These are phyloP conservation scores for Bombus cullumanus DNA, from an alignment of 1,140 invertebrate species.

Conservation along the genomic window DNA sequence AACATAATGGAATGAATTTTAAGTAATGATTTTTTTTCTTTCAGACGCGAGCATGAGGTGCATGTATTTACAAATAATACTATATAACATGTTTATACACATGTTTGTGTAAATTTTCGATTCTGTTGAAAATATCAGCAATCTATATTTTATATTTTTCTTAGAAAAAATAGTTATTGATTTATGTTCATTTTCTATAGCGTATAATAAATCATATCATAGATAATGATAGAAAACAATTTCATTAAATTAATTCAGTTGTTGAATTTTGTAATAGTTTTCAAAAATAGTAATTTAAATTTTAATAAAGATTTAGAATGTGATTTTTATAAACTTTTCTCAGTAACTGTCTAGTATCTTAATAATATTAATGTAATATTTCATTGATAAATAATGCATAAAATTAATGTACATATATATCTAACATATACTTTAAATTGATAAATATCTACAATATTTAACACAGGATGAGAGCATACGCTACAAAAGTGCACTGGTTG, in stretches of 20 bases:
- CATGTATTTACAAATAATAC: constrained; percentile 48
- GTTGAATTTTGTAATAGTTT: constrained; percentile 1
- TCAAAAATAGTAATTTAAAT: not conserved
- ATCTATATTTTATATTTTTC: constrained; percentile 29
- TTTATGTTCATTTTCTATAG: constrained; percentile 15
- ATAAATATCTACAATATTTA: constrained; percentile 67
- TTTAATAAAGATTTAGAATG: not conserved
- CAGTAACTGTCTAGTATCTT: not conserved
- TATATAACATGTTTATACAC: constrained; percentile 41
- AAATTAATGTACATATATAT: constrained; percentile 44
- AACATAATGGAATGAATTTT: constrained; percentile 46
- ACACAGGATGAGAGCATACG: constrained; percentile 56
- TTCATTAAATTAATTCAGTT: not conserved
- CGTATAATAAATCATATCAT: constrained; percentile 13
- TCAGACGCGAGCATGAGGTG: constrained; percentile 22
- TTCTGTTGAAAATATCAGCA: constrained; percentile 31
- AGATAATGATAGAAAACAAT: constrained; percentile 23
- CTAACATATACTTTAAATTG: constrained; percentile 46
- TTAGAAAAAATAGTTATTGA: constrained; percentile 39
- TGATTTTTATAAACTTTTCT: not conserved
- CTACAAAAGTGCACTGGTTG: constrained; percentile 58
- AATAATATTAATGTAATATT: constrained; percentile 36
- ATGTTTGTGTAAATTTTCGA: constrained; percentile 19
- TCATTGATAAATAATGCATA: constrained; percentile 41
- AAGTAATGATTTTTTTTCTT: constrained; percentile 20